Evolutionary conservation across 2,888 invertebrate species (phyloP).

Genomic region (Lamellibrachia columna): DNA sequence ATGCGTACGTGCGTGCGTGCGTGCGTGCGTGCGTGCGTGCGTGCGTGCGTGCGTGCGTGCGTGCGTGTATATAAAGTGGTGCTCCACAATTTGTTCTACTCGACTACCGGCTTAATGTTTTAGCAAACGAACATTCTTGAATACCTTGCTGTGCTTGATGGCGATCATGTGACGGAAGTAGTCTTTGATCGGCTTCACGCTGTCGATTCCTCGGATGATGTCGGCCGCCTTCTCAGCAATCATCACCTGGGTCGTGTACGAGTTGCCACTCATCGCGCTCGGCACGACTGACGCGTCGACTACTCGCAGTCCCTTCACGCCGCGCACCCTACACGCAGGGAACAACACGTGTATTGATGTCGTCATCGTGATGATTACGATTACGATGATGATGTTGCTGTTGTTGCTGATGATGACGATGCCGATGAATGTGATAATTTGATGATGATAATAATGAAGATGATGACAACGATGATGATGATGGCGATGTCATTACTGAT

Average conservation of each 20-base stretch:
- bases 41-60: neutral
- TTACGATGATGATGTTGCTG: neutral
- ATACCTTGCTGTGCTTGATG: conserved; percentile 42
- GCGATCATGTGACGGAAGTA: conserved; percentile 47
- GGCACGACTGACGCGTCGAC: conserved; percentile 46
- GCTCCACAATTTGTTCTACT: neutral
- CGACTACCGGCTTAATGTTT: no score
- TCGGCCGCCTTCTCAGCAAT: conserved; percentile 48
- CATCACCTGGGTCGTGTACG: conserved; percentile 46
- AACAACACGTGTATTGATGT: neutral
- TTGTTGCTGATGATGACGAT: no score
- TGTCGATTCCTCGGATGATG: conserved; percentile 42
- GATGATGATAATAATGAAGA: neutral
- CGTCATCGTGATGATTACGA: neutral
- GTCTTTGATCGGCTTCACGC: conserved; percentile 44
- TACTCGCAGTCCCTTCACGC: conserved; percentile 44
- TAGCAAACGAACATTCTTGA: conserved; percentile 32
- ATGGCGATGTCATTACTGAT: conserved; percentile 16
- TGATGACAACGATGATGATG: neutral
- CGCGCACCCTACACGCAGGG: conserved; percentile 42
- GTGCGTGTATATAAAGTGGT: neutral
- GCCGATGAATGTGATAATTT: neutral
- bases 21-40: neutral
- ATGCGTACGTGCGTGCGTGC: neutral
- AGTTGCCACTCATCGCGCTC: conserved; percentile 40